phyloP scores from a whole-genome alignment of 2,797 vertebrate species.

The Peromyscus aztecus region DNA sequence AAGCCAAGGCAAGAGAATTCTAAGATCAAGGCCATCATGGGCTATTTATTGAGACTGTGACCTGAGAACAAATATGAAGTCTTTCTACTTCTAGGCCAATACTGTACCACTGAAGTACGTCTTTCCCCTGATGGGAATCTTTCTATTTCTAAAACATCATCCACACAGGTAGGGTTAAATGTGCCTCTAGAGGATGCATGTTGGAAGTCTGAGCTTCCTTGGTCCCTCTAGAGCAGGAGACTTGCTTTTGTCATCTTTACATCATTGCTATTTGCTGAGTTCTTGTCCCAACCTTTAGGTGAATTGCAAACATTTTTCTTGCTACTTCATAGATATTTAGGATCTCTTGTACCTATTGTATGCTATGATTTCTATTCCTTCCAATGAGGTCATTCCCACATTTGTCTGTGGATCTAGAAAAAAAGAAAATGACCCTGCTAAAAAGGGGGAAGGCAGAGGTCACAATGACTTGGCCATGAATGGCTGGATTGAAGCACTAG shows the following conservation, averaged over 20 bases:
- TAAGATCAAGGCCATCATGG: neutral
- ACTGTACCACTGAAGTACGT: neutral
- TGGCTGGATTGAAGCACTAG: neutral
- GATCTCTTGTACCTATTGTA: neutral
- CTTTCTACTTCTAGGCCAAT: neutral
- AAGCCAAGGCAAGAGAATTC: neutral
- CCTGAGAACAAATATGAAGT: neutral
- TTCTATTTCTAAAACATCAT: neutral
- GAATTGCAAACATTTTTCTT: slow-evolving; percentile 1
- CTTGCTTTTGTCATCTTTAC: neutral
- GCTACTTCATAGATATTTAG: neutral
- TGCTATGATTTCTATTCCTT: neutral
- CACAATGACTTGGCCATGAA: neutral
- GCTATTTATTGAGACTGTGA: neutral
- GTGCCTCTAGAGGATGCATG: neutral
- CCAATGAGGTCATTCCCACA: neutral
- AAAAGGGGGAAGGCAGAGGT: neutral
- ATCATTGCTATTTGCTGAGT: neutral
- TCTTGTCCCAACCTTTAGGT: neutral
- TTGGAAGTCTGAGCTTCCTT: neutral
- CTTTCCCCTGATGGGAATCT: neutral
- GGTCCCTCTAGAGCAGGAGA: neutral
- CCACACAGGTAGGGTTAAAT: neutral
- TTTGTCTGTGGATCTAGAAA: neutral
- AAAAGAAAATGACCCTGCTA: neutral